These are phyloP conservation scores for Hermaeophaga mercurialis DNA, from an alignment of 2,888 invertebrate species.

Conservation along the genomic window DNA sequence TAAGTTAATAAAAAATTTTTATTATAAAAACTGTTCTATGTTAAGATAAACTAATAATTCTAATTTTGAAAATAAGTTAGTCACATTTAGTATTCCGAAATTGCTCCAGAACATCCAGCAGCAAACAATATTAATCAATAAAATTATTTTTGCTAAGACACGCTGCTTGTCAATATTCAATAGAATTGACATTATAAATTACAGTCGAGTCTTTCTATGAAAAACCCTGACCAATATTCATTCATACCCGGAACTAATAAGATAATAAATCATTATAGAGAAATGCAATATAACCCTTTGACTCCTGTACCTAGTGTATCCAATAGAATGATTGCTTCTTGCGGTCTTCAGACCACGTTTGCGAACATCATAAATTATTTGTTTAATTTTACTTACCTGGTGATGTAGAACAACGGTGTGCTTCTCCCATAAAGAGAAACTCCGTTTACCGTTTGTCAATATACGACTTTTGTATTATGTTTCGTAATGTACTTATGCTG, in stretches of 20 bases:
- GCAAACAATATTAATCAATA: background rate
- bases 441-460: constrained; percentile 1
- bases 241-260: constrained; percentile 45
- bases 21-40: too few species aligned
- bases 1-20: too few species aligned
- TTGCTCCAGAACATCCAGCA: background rate
- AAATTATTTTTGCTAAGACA: background rate
- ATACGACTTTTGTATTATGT: constrained; percentile 4
- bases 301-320: constrained; percentile 39
- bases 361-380: constrained; percentile 42
- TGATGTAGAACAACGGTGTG: constrained; percentile 13
- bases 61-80: too few species aligned
- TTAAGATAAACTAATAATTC: too few species aligned
- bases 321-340: constrained; percentile 42
- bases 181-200: constrained; percentile 39
- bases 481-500: too few species aligned
- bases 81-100: too few species aligned
- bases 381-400: constrained; percentile 20
- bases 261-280: constrained; percentile 45
- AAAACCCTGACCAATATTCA: constrained; percentile 44
- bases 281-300: constrained; percentile 47
- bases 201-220: constrained; percentile 29
- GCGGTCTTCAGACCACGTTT: constrained; percentile 39
- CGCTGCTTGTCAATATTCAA: constrained; percentile 21
- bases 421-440: constrained; percentile 5